A percentile compares a stretch with the other conserved stretches of the same genome.
Conservation (phyloP, 2,113 vertebrate species). For the Micronycteris hirsuta region DNA sequence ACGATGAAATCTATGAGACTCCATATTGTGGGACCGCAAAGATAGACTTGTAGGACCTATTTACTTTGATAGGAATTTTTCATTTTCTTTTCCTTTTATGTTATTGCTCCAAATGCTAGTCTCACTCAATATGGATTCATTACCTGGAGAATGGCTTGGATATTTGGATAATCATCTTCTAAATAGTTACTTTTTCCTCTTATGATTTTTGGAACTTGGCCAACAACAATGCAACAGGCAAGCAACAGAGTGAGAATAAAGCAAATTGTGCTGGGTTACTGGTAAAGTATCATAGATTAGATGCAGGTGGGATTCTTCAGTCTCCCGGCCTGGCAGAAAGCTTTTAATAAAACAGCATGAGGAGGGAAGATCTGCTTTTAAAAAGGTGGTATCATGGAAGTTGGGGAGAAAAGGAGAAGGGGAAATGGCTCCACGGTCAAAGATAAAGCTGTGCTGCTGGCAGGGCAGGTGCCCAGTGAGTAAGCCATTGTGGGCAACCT, state of each 20-base stretch:
- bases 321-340: constrained; percentile 48
- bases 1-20: constrained; percentile 67
- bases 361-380: not conserved
- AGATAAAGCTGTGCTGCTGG: not conserved
- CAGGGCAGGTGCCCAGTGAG: not conserved
- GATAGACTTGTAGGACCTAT: constrained; percentile 54
- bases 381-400: not conserved
- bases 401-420: not conserved
- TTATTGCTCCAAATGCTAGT: constrained; percentile 71
- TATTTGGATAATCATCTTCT: constrained; percentile 77
- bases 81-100: constrained; percentile 66
- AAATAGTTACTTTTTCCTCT: constrained; percentile 69
- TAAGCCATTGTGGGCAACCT: fast-evolving
- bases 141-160: constrained; percentile 69
- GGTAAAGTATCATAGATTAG: constrained; percentile 60
- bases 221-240: constrained; percentile 66
- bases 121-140: constrained; percentile 67
- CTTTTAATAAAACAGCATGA: constrained; percentile 65
- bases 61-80: constrained; percentile 75
- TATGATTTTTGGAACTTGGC: constrained; percentile 71
- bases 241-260: constrained; percentile 47
- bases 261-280: constrained; percentile 49
- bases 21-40: constrained; percentile 33
- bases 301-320: constrained; percentile 57
- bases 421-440: not conserved